Evolutionary conservation across 2,888 invertebrate genomes (phyloP).

Genomic region (Noctua pronuba): DNA sequence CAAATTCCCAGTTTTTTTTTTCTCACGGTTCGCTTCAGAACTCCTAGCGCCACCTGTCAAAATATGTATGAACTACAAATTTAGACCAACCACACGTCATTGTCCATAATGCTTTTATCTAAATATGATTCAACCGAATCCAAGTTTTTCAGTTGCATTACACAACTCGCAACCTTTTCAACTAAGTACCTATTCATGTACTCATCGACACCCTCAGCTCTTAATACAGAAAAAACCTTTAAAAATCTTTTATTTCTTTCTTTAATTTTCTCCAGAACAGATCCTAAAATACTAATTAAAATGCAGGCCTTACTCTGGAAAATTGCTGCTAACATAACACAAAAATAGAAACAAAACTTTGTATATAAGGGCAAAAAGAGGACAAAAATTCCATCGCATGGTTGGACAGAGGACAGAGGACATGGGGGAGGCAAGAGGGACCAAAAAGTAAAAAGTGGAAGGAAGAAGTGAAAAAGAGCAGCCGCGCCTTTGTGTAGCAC

Average conservation of each 20-base stretch:
- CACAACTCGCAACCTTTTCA: background rate
- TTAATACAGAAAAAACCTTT: background rate
- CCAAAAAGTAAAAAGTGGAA: conserved; percentile 84
- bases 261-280: conserved; percentile 5
- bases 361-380: conserved; percentile 63
- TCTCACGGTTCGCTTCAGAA: background rate
- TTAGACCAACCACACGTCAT: background rate
- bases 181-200: background rate
- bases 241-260: background rate
- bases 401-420: conserved; percentile 73
- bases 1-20: background rate
- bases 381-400: conserved; percentile 75
- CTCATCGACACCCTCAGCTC: background rate
- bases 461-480: conserved; percentile 86
- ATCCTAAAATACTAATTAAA: conserved; percentile 58
- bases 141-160: background rate
- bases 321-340: conserved; percentile 52
- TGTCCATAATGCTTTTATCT: background rate
- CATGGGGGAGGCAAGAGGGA: conserved; percentile 63
- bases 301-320: conserved; percentile 52
- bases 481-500: conserved; percentile 83
- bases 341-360: conserved; percentile 66
- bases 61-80: background rate
- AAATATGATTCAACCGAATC: background rate
- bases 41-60: conserved; percentile 16